Base-by-base conservation (phyloP, 2,888 invertebrate genomes). In the Branchinecta sandiegonensis region DNA sequence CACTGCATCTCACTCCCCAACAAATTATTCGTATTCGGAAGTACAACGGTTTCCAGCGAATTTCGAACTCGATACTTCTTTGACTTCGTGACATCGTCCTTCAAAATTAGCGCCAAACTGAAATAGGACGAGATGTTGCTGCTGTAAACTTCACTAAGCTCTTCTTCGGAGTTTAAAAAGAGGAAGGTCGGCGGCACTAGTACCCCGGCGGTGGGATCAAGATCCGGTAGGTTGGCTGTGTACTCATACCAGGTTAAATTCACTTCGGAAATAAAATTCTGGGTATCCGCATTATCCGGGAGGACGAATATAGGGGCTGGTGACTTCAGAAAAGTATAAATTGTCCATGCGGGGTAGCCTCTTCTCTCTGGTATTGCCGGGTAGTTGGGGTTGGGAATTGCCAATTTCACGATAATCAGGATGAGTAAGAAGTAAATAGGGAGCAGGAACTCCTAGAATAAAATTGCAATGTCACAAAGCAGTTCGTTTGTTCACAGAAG, bases 381-480 rank as follows among this genome's bases (percentile, higher is more conserved):
- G 77, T 87, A 87, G 78, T 87, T 85, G 66, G 88, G 87, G 77
- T 88, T 87, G 37, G 87, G 87, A 74, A 87, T 83, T 73, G 86
- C 77, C 77, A 86, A 81, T 79, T 87, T 88, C 72, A 88, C 81
- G 74, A 88, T 81, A 72, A 88, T 86, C 71, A 90, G 80, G 71
- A 89, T 84, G 48, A 84, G 84, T 71, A 90, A 79, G 48, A 87
- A 88, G 77, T 88, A 88, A 0, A 90, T 81, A 2, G 90, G 89
- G 71, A 88, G 81, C 71, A 89, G 80, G 67, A 90, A 82, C 79
- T 90, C 90, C 89, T 90, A 81, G 8, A 80, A 78, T 66, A 68
- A 71, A 67, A 72, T 70, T 68, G 67, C 17, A 46, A 46, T 66
- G 13, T 12, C 13, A 67, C 5, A 9, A 67, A 13, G 12, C 12